Evolutionary conservation across 2,113 vertebrate species (phyloP).

Genomic region (Castor canadensis): DNA sequence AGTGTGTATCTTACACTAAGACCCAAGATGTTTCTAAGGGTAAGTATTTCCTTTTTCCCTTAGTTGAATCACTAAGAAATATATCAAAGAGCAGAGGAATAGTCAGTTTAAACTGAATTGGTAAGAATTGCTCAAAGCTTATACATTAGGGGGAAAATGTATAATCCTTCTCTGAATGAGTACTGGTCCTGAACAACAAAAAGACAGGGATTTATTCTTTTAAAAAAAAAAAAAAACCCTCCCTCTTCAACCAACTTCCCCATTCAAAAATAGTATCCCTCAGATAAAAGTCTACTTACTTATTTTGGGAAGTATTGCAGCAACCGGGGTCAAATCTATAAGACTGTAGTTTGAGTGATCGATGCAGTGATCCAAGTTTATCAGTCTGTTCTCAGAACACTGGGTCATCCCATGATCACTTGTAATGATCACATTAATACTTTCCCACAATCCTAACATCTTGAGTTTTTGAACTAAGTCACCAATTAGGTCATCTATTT

Average conservation of each 20-base stretch:
- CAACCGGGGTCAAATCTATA: slow-evolving; percentile 89
- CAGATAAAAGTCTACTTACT: slow-evolving; percentile 82
- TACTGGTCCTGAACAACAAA: not conserved
- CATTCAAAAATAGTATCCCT: not conserved
- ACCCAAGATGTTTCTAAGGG: not conserved
- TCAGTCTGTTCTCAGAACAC: slow-evolving; percentile 90
- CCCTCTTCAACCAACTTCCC: not conserved
- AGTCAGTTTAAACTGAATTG: not conserved
- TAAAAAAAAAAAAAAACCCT: not conserved
- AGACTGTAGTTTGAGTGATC: slow-evolving; percentile 84
- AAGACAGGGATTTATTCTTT: not conserved
- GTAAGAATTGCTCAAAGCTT: not conserved
- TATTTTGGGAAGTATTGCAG: slow-evolving; percentile 89
- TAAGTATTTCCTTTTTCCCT: not conserved
- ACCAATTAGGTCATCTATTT: slow-evolving; percentile 90
- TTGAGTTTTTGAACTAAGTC: slow-evolving; percentile 88
- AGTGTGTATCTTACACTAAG: not conserved
- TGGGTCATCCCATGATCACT: slow-evolving; percentile 99
- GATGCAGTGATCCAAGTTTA: slow-evolving; percentile 90
- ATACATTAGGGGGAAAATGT: not conserved
- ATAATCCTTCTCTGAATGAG: not conserved
- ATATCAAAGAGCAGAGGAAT: not conserved
- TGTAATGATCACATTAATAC: slow-evolving; percentile 92
- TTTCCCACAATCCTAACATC: slow-evolving; percentile 88
- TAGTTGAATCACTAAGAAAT: not conserved